Evolutionary conservation across 2,113 vertebrate genomes (phyloP).

Genomic region (Amphiprion percula): DNA sequence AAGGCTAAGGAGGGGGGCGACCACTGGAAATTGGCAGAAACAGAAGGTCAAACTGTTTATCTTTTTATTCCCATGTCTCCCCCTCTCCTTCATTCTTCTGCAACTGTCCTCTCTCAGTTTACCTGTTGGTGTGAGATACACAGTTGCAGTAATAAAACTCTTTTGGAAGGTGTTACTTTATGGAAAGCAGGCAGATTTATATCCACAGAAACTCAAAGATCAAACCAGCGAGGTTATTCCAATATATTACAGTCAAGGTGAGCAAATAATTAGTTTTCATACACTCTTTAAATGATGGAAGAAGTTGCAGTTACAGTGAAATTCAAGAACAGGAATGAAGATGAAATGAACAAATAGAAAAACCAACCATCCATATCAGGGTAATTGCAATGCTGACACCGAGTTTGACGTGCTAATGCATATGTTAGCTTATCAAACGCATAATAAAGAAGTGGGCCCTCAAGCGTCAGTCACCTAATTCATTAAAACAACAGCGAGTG

Average conservation of each 20-base stretch:
- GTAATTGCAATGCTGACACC: constrained; percentile 29
- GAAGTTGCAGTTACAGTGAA: constrained; percentile 16
- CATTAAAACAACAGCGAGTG: constrained; percentile 67
- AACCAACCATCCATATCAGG: constrained; percentile 1
- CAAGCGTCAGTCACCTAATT: constrained; percentile 53
- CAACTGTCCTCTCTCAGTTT: constrained; percentile 71
- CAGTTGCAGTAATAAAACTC: constrained; percentile 47
- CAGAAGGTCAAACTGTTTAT: constrained; percentile 88
- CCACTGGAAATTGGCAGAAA: constrained; percentile 85
- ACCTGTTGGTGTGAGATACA: constrained; percentile 78
- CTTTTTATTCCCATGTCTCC: constrained; percentile 79
- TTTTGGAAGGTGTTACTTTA: constrained; percentile 34
- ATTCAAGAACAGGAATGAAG: constrained; percentile 24
- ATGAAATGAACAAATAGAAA: constrained; percentile 34
- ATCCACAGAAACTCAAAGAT: constrained; percentile 30
- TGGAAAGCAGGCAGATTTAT: constrained; percentile 20
- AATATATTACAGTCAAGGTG: constrained; percentile 48
- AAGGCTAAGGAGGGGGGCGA: constrained; percentile 75
- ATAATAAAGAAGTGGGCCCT: constrained; percentile 40
- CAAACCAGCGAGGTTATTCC: constrained; percentile 35
- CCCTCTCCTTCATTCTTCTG: constrained; percentile 73
- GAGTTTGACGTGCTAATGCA: constrained; percentile 20
- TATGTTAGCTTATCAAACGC: constrained; percentile 65
- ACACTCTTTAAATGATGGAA: constrained; percentile 35
- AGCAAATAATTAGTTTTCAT: constrained; percentile 52